Conservation (phyloP, 2,113 vertebrate species). For the Aptenodytes patagonicus region DNA sequence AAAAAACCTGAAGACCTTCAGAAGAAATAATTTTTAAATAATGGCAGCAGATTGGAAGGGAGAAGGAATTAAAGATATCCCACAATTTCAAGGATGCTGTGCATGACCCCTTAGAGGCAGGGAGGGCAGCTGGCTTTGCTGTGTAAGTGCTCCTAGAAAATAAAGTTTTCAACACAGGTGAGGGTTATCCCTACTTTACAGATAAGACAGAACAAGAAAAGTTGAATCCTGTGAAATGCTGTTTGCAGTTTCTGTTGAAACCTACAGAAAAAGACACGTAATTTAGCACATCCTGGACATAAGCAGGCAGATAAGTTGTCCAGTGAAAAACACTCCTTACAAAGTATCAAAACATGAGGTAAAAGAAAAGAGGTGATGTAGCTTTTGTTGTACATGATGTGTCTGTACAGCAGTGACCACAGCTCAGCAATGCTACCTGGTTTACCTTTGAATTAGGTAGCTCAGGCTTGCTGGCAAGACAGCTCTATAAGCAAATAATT, state of each 20-base stretch:
- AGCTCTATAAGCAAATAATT: not conserved
- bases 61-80: not conserved
- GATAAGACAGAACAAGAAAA: not conserved
- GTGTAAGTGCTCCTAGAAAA: not conserved
- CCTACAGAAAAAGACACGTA: not conserved
- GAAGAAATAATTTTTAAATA: not conserved
- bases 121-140: not conserved
- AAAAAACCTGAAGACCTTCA: not conserved
- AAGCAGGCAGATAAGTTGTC: not conserved
- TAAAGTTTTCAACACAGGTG: not conserved
- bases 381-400: not conserved
- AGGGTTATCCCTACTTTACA: not conserved
- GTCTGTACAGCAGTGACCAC: not conserved
- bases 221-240: not conserved
- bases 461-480: not conserved
- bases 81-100: not conserved
- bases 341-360: not conserved
- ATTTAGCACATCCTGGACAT: not conserved
- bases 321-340: not conserved
- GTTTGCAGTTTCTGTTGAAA: not conserved
- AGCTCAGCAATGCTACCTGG: not conserved
- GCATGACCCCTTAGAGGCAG: not conserved
- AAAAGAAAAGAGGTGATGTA: not conserved
- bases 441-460: not conserved
- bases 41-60: not conserved